Evolutionary conservation across 2,113 vertebrate genomes (phyloP), one percentile per base, ranked within the genome.

Genomic region (Corythornis vintsioides): DNA sequence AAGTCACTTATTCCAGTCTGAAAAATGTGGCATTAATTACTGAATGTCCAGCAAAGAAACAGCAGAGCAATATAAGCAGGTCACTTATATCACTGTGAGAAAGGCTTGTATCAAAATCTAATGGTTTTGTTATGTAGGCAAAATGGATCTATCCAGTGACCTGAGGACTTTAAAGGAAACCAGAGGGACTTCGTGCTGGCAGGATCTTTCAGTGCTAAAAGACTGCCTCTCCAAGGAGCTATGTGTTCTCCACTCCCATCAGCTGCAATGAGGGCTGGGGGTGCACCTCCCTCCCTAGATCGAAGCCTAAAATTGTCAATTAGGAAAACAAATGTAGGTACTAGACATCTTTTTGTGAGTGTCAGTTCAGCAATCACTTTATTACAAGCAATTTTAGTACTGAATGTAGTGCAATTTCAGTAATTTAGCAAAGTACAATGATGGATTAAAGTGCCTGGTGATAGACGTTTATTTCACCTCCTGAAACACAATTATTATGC

Each of bases 401-500:
- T 92, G 92, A 96, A 93, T 75, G 75, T 48, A 83, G 89, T 74
- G 87, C 91, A 95, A 93, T 96, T 96, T 96, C 2, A 6, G 82
- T 92, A 96, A 96, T 96, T 95, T 83, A 91, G 91, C 89, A 16
- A 90, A 89, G 92, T 81, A 94, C 95, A 83, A 91, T 93, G 96
- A 95, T 86, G 75, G 92, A 96, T 96, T 94, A 92, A 93, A 92
- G 91, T 83, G 75, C 85, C 73, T 86, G 75, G 78, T 92, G 94
- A 93, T 47, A 86, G 87, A 92, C 45, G 0, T 80, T 96, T 88
- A 88, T 93, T 95, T 94, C 91, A 91, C 91, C 94, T 94, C 78
- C 78, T 70, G 92, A 91, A 94, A 93, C 85, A 96, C 91, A 95
- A 96, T 96, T 92, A 96, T 91, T 93, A 96, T 45, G 89, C 87